phyloP scores from a whole-genome alignment of 2,797 vertebrate genomes.

The Mastacembelus armatus region DNA sequence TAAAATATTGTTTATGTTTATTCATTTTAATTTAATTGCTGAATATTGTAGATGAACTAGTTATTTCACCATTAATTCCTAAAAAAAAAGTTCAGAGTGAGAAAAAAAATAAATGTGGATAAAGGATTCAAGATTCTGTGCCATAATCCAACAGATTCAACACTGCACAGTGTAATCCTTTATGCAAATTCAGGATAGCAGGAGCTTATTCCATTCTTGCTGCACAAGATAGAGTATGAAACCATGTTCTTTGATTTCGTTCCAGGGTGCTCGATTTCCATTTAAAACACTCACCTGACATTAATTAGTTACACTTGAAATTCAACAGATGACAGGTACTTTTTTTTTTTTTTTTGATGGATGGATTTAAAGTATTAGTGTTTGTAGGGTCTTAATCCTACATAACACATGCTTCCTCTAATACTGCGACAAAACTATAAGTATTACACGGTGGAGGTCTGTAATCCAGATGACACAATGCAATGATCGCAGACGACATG shows the following conservation, averaged over 20 bases:
- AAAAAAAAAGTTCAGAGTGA: constrained; percentile 8
- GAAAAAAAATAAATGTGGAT: constrained; percentile 1
- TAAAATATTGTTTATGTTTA: too few relatives aligned
- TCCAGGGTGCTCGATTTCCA: constrained; percentile 17
- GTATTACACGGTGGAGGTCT: not conserved
- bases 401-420: too few relatives aligned
- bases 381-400: not conserved
- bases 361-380: not conserved
- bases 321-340: constrained; percentile 10
- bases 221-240: not conserved
- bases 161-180: constrained; percentile 19
- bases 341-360: too few relatives aligned
- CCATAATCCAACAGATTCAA: not conserved
- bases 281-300: constrained; percentile 16
- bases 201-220: constrained; percentile 13
- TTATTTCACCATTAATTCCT: constrained; percentile 4
- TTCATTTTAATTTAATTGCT: too few relatives aligned
- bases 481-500: too few relatives aligned
- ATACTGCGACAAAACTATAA: not conserved
- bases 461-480: not conserved
- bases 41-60: not conserved
- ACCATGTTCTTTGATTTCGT: constrained; percentile 28
- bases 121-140: constrained; percentile 5
- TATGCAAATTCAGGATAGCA: constrained; percentile 39
- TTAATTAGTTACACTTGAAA: constrained; percentile 11